A percentile compares a stretch with the other conserved stretches of the same genome.
These are phyloP conservation scores for Serrognathus titanus DNA, from an alignment of 2,888 invertebrate genomes.

Conservation along the genomic window DNA sequence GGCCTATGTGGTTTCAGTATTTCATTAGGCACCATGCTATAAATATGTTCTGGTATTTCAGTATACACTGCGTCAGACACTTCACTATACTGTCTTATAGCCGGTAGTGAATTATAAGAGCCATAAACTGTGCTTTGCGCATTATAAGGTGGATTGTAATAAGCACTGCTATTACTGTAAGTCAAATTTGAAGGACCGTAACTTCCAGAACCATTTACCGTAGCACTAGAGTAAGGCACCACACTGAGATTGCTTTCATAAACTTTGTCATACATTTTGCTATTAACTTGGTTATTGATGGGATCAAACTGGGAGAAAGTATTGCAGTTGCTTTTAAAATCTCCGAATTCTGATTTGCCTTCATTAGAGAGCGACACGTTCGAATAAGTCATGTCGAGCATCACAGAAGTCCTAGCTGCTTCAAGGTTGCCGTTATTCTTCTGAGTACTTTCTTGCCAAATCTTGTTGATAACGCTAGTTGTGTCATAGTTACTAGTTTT, in stretches of 20 bases:
- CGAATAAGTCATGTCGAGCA: neutral
- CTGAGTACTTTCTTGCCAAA: slow-evolving; percentile 50
- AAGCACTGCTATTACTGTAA: neutral
- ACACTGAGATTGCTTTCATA: slow-evolving; percentile 9
- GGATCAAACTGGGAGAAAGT: neutral
- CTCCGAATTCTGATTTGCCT: neutral
- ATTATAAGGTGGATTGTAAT: slow-evolving; percentile 6
- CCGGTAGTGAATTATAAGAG: slow-evolving; percentile 19
- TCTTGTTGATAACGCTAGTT: slow-evolving; percentile 48
- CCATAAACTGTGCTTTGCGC: slow-evolving; percentile 7
- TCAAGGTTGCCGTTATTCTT: slow-evolving; percentile 21
- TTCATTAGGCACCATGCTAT: slow-evolving; percentile 43
- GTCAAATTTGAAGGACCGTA: slow-evolving; percentile 1
- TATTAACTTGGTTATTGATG: neutral
- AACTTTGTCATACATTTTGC: slow-evolving; percentile 11
- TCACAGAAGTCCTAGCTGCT: slow-evolving; percentile 9
- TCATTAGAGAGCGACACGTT: neutral
- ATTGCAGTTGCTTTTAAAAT: slow-evolving; percentile 4
- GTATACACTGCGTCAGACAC: slow-evolving; percentile 39
- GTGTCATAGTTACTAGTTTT: slow-evolving; percentile 37
- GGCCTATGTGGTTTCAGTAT: slow-evolving; percentile 45
- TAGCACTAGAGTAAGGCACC: neutral
- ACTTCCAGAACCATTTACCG: slow-evolving; percentile 1
- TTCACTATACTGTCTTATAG: slow-evolving; percentile 34
- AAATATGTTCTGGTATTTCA: slow-evolving; percentile 46